phyloP scores from a whole-genome alignment of 1,140 invertebrate genomes.

The Drosophila suzukii region DNA sequence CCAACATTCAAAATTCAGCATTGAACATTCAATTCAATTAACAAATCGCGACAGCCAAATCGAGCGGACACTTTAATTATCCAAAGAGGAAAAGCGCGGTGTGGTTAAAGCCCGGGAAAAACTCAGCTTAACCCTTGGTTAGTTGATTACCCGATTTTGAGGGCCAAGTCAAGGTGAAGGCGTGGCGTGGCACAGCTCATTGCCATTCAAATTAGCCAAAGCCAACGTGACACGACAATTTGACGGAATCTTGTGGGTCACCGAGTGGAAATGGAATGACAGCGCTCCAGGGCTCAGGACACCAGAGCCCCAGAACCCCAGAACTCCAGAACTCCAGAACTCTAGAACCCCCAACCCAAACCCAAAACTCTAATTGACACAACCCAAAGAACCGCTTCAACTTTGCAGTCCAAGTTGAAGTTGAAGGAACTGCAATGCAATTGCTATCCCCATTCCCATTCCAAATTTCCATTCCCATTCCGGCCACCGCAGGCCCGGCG shows the following conservation, averaged over 20 bases:
- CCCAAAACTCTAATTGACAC: constrained; percentile 71
- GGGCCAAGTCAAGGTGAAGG: constrained; percentile 60
- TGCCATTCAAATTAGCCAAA: constrained; percentile 58
- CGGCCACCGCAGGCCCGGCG: constrained; percentile 55
- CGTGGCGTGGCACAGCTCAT: constrained; percentile 11
- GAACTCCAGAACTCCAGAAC: neutral
- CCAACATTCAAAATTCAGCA: constrained; percentile 17
- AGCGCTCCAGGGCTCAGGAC: constrained; percentile 51
- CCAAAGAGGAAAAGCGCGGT: neutral
- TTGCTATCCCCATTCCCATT: constrained; percentile 31
- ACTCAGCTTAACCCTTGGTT: constrained; percentile 31
- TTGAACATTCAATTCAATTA: constrained; percentile 76
- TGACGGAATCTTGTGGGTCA: constrained; percentile 58
- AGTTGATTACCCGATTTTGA: constrained; percentile 50
- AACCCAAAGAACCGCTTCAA: constrained; percentile 25
- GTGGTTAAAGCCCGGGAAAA: constrained; percentile 14
- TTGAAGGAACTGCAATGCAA: constrained; percentile 52
- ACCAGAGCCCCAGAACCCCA: neutral
- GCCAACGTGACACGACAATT: constrained; percentile 80
- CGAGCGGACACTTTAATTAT: constrained; percentile 64
- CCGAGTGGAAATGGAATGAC: constrained; percentile 51
- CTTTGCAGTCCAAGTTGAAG: constrained; percentile 33
- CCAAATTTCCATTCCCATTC: neutral
- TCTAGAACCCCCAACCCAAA: neutral
- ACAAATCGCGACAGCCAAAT: constrained; percentile 70